Base-by-base conservation (phyloP, 2,797 vertebrate genomes). In the Trachops cirrhosus region DNA sequence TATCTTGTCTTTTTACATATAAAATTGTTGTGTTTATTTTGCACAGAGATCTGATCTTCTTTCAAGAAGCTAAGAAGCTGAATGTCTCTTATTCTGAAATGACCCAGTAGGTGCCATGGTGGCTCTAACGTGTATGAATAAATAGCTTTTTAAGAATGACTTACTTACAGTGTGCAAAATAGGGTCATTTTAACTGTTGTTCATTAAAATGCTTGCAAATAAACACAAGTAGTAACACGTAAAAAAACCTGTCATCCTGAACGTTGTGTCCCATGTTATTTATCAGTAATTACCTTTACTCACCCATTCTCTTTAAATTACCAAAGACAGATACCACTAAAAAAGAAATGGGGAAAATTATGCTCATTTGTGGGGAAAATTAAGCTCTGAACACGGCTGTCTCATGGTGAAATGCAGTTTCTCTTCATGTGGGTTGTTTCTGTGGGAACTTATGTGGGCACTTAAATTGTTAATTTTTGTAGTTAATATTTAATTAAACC, bases 81-180 rank as follows among this genome's bases (percentile, higher is more conserved):
- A 96, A 44, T 89, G 50, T 90, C 64, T 75, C 14, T n/a, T 82
- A 83, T 62, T 74, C 21, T 64, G 5, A 41, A 67, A 86, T 80
- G 24, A 54, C 2, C 32, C 70, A 88, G 0, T 32, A 39, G 59
- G 22, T 82, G 37, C 29, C 59, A 15, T 93, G 44, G 12, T 5
- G 11, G n/a, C 18, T 78, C 39, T 74, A 46, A 90, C 1, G 24
- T 68, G 5, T 77, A 34, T 74, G 39, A 29, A 12, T 77, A 77
- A 29, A 12, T 73, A 80, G 39, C 41, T 96, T 89, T 94, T 95
- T 68, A 41, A 91, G 70, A 88, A 84, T 89, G 44, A 59, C 67
- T 57, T 67, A 48, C 48, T 93, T 75, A 39, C 18, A 6, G 10
- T 41, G 1, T 74, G 46, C 32, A 46, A 92, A 92, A 54, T 83